A percentile compares a stretch with the other conserved stretches of the same genome.
phyloP scores from a whole-genome alignment of 2,797 vertebrate species.

The Spinus pinus region DNA sequence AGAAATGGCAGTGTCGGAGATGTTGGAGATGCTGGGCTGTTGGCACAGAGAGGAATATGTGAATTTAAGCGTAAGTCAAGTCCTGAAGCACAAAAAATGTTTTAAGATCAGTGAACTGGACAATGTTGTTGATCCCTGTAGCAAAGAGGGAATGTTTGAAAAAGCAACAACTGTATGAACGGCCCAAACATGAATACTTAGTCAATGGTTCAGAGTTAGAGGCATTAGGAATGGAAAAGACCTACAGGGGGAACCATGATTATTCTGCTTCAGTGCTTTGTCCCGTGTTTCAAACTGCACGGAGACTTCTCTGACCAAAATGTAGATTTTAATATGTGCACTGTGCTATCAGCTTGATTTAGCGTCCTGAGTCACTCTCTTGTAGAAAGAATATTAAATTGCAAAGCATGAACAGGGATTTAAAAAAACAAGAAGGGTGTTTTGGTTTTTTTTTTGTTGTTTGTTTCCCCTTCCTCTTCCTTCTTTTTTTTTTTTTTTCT shows the following conservation, averaged over 20 bases:
- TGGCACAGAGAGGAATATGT: neutral
- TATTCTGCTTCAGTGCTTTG: slow-evolving; percentile 11
- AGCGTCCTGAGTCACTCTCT: neutral
- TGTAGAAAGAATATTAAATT: neutral
- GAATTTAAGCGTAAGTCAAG: neutral
- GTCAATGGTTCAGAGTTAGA: neutral
- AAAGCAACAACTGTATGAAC: neutral
- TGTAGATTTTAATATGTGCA: neutral
- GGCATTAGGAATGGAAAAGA: slow-evolving; percentile 28
- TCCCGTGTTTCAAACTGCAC: neutral
- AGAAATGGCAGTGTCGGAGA: neutral
- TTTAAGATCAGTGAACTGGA: slow-evolving; percentile 29
- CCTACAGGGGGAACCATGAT: neutral
- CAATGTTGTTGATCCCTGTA: slow-evolving; percentile 43
- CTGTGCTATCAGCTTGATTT: neutral
- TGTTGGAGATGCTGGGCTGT: fast-evolving
- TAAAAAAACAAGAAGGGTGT: neutral
- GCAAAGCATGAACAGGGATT: neutral
- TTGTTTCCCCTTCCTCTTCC: neutral
- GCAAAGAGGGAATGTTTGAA: slow-evolving; percentile 16
- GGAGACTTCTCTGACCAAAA: neutral
- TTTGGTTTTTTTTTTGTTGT: neutral
- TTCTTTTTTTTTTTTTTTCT: neutral
- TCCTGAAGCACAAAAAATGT: slow-evolving; percentile 14
- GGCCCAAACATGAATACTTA: neutral